A percentile compares a stretch with the other conserved stretches of the same genome.
These are phyloP conservation scores for Camelus bactrianus DNA, from an alignment of 2,113 vertebrate genomes.

Conservation along the genomic window DNA sequence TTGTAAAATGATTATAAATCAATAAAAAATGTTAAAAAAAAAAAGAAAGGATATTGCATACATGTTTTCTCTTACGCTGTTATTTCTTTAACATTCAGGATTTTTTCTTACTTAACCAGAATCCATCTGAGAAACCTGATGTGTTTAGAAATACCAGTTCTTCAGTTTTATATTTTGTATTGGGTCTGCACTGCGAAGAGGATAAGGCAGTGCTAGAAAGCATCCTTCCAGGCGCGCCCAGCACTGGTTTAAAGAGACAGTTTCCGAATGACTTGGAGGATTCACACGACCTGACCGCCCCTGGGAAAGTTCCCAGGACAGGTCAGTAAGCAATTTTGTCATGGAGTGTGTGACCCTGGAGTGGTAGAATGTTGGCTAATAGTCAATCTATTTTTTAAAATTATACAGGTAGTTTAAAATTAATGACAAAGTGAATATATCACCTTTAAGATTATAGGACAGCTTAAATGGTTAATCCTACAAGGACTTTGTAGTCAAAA, in stretches of 20 bases:
- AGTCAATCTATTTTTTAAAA: background rate
- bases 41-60: background rate
- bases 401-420: background rate
- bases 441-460: background rate
- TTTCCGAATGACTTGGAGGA: conserved; percentile 85
- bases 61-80: background rate
- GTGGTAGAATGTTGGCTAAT: background rate
- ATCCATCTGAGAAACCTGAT: conserved; percentile 82
- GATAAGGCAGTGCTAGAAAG: conserved; percentile 87
- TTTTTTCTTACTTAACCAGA: conserved; percentile 88
- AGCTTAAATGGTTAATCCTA: background rate
- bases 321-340: conserved; percentile 83
- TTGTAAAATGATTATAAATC: too few species aligned
- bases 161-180: conserved; percentile 81
- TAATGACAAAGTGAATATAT: background rate
- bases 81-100: conserved; percentile 83
- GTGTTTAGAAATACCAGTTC: conserved; percentile 79
- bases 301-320: conserved; percentile 90
- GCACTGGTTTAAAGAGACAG: conserved; percentile 91
- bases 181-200: conserved; percentile 84
- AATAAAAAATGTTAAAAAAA: too few species aligned
- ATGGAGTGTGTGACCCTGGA: background rate
- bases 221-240: conserved; percentile 88
- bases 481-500: background rate
- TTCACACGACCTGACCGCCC: conserved; percentile 75